A percentile compares a stretch with the other conserved stretches of the same genome.
Evolutionary conservation across 1,140 invertebrate species (phyloP).

Genomic region (Drosophila sucinea): DNA sequence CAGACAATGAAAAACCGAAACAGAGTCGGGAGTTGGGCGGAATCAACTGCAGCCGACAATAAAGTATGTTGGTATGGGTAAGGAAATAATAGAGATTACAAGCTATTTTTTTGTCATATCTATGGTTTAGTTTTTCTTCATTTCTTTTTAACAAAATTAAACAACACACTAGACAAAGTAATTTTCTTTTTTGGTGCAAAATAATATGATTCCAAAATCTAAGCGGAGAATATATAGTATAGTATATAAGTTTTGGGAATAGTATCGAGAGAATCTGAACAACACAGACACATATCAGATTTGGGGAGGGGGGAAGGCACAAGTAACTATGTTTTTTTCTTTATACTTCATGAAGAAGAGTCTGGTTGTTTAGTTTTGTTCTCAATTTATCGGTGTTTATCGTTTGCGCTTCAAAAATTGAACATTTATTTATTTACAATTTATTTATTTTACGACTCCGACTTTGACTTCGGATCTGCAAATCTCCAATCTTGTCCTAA

Average conservation of each 20-base stretch:
- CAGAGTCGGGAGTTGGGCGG: slow-evolving; percentile 32
- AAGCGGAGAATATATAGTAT: neutral
- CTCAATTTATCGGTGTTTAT: slow-evolving; percentile 55
- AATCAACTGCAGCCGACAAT: slow-evolving; percentile 38
- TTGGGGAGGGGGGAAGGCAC: slow-evolving; percentile 72
- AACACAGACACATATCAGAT: slow-evolving; percentile 30
- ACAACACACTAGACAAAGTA: slow-evolving; percentile 7
- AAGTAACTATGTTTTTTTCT: slow-evolving; percentile 62
- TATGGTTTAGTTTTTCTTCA: slow-evolving; percentile 12
- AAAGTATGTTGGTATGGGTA: neutral
- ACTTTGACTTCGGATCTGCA: slow-evolving; percentile 41
- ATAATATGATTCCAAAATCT: neutral
- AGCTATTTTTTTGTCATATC: slow-evolving; percentile 1
- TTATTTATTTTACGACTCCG: slow-evolving; percentile 64
- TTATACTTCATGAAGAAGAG: slow-evolving; percentile 21
- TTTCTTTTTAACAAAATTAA: slow-evolving; percentile 12
- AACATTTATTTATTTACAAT: slow-evolving; percentile 77
- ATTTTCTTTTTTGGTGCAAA: neutral
- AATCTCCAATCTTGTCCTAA: slow-evolving; percentile 26
- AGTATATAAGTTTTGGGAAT: neutral
- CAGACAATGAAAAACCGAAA: slow-evolving; percentile 30
- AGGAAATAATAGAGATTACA: slow-evolving; percentile 3
- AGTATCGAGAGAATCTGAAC: neutral
- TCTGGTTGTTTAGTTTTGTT: slow-evolving; percentile 48
- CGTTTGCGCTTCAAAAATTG: slow-evolving; percentile 63